These are phyloP conservation scores for Mirounga angustirostris DNA, from an alignment of 2,113 vertebrate genomes.

Conservation along the genomic window DNA sequence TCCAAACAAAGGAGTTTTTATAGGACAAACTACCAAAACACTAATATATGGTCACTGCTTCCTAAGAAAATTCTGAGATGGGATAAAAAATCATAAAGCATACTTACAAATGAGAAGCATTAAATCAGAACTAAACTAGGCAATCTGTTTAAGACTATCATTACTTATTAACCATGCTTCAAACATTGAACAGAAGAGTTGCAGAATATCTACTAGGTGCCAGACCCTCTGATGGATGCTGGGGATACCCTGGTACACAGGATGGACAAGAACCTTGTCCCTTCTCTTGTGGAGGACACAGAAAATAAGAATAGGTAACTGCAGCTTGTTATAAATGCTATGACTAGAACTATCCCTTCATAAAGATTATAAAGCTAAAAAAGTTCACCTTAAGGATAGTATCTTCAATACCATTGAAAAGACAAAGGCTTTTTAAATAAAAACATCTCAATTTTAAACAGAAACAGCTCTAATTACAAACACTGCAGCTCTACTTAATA, in stretches of 20 bases:
- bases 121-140: not conserved
- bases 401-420: not conserved
- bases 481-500: not conserved
- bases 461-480: not conserved
- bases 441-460: not conserved
- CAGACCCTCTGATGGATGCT: not conserved
- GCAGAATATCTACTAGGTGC: not conserved
- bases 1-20: conserved; percentile 2
- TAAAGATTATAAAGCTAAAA: not conserved
- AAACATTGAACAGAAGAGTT: not conserved
- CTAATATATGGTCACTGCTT: not conserved
- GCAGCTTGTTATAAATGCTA: not conserved
- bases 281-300: not conserved
- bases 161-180: not conserved
- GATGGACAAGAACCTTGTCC: not conserved
- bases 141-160: not conserved
- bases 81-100: conserved; percentile 3
- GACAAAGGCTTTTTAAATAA: not conserved
- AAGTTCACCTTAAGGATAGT: not conserved
- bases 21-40: not conserved
- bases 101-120: not conserved
- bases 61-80: not conserved
- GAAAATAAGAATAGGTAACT: not conserved
- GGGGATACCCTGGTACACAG: not conserved
- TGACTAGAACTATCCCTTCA: not conserved